Base-by-base conservation (phyloP, 2,113 vertebrate species). In the Atlantisia rogersi region DNA sequence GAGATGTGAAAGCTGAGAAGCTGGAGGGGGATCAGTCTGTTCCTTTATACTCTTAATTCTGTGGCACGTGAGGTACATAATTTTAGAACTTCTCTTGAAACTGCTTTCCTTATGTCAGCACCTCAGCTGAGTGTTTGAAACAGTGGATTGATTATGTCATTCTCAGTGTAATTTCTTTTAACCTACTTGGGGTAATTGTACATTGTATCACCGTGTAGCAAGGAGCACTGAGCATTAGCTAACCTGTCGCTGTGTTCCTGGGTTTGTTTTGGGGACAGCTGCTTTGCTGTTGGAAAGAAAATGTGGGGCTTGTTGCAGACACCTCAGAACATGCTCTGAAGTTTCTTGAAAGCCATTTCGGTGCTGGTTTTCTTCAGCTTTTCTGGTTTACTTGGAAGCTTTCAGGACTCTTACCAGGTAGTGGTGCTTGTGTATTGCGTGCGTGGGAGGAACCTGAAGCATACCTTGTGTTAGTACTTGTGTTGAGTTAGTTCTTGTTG, bases 161-260 rank as follows among this genome's bases (percentile, higher is more conserved):
- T 68, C 9, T 44, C 15, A 2, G n/a, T 2, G 15, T 22, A 1
- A 17, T 31, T 67, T 19, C 21, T n/a, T 25, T 59, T 37, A 24
- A 5, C 28, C 28, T 5, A 3, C 14, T 16, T 6, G 9, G 29
- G n/a, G 6, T 50, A 37, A 0, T 2, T 1, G 52, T 4, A 2
- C 5, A 0, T 44, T 15, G 1, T 5, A 15, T 25, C 10, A 2
- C 25, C 6, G 80, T 0, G 0, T 11, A 35, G 82, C 32, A 10
- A 1, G 69, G 59, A 17, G 3, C 19, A 0, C 0, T 1, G 7
- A 5, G 69, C 15, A 0, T 46, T 29, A 5, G 65, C 60, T 31
- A 2, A 18, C 28, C 46, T 37, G 13, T 3, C 1, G 1, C 1
- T 7, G 39, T 42, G 35, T 52, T 37, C 0, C 0, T 2, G 68